Base-by-base conservation (phyloP, 2,113 vertebrate species). In the Rhabdomys dilectus region DNA sequence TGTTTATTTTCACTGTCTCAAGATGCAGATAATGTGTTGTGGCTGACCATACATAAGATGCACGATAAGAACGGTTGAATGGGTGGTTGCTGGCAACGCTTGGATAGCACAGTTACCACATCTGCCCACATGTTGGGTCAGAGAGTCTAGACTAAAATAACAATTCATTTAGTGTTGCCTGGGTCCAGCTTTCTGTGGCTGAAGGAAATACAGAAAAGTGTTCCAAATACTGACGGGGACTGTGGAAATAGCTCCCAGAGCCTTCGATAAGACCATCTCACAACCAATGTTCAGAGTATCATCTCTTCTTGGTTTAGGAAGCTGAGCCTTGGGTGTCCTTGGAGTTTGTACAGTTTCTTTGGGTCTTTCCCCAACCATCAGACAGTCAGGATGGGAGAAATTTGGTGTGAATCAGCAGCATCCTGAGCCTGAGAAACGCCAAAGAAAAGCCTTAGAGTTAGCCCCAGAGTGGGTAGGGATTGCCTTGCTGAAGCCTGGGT, bases 1-100 rank as follows among this genome's bases (percentile, higher is more conserved):
- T 87, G 39, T 88, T 94, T 68, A 80, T 91, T 95, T 96, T 96
- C 56, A 91, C 75, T 36, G 45, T 66, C 78, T 95, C 76, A 88
- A 39, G 94, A 58, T 62, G 95, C 77, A 96, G 80, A 48, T 73
- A 77, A 72, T 86, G 75, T 11, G 31, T 77, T 85, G 58, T 91
- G 75, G 75, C 39, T 92, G 80, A 91, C 85, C 53, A 64, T 26
- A 29, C 17, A 77, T 8, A 78, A 56, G 53, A 78, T 36, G 75
- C 17, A 58, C 16, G n/a, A 94, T 73, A 60, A 91, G 86, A 96
- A 19, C 36, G 29, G 13, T n/a, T 80, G 77, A 93, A 95, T 16
- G 22, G 60, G 29, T 92, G 51, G 51, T 53, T 95, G 56, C 72
- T 86, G 91, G 93, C 82, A 96, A 17, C 77, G 84, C 60, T 87